Conservation (phyloP, 1,140 invertebrate genomes). For the Rhagoletis zephyria region DNA sequence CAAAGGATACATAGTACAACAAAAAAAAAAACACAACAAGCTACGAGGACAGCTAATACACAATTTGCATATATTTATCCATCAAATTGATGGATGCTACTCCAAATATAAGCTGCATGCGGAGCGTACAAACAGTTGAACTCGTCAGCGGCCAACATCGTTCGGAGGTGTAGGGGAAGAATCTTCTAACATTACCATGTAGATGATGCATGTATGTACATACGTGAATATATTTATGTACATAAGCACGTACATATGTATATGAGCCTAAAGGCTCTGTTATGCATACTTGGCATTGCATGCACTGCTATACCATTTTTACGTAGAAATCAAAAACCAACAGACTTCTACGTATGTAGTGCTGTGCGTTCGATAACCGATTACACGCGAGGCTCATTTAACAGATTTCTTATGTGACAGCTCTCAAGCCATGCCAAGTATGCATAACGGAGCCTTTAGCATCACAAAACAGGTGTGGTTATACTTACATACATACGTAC, state of each 20-base stretch:
- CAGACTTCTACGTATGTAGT: too few relatives aligned
- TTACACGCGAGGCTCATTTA: too few relatives aligned
- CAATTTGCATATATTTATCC: constrained; percentile 74
- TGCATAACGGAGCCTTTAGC: background rate
- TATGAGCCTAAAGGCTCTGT: background rate
- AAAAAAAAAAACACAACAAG: constrained; percentile 48
- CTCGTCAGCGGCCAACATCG: background rate
- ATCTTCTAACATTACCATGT: constrained; percentile 31
- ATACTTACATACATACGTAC: background rate
- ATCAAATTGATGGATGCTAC: constrained; percentile 73
- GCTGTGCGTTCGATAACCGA: too few relatives aligned
- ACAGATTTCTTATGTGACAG: too few relatives aligned
- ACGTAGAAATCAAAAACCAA: too few relatives aligned
- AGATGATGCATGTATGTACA: background rate
- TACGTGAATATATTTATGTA: background rate
- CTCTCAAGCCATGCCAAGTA: too few relatives aligned
- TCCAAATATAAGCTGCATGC: constrained; percentile 19
- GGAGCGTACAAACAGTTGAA: background rate
- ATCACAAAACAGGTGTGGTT: constrained; percentile 37
- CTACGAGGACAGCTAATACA: constrained; percentile 70
- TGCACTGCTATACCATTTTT: too few relatives aligned
- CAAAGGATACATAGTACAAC: constrained; percentile 31
- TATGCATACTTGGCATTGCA: too few relatives aligned
- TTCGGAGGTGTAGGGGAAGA: background rate
- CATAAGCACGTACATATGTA: background rate